Base-by-base conservation (phyloP, 2,113 vertebrate species). In the Circaetus cinerascens region DNA sequence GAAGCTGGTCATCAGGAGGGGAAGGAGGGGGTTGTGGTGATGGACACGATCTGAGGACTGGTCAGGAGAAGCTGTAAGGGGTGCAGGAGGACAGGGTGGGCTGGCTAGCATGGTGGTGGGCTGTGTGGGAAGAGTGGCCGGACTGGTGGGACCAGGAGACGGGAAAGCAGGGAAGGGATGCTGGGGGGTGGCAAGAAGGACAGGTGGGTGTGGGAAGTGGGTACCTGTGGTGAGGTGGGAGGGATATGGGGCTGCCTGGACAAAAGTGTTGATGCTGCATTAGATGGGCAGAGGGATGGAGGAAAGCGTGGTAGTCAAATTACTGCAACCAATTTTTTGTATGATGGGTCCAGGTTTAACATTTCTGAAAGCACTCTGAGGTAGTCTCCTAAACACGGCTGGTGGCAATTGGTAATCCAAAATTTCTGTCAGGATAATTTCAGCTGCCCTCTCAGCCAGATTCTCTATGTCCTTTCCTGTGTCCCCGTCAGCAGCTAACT, bases 21-120 rank as follows among this genome's bases (percentile, higher is more conserved):
- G 21, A 72, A 66, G 56, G 66, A 75, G 36, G 46, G 81, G 78
- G 29, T 4, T 17, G 46, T 13, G 18, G 10, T 48, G 53, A 76
- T 27, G 25, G 50, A 32, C 15, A 9, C 2, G 3, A 91, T 19
- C 21, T 2, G 34, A 50, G 34, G 38, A 77, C 16, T 41, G 60
- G 23, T 34, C 27, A 55, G 91, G 51, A 76, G 72, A 53, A 92
- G 53, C 62, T 80, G 27, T 53, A 53, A 62, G 57, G 48, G 27
- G 4, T 77, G 46, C 26, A 40, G 48, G 23, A 82, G 29, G n/a
- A 25, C 7, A 59, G 46, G 12, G 51, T 0, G 1, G 27, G 7
- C 60, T 88, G 63, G 59, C 63, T 78, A 45, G 40, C 46, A 22
- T 0, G 4, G 13, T 6, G 7, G 10, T 63, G 36, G 34, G 27